A percentile compares a stretch with the other conserved stretches of the same genome.
Evolutionary conservation across 2,888 invertebrate species (phyloP).

Genomic region (Tinea semifulvella): DNA sequence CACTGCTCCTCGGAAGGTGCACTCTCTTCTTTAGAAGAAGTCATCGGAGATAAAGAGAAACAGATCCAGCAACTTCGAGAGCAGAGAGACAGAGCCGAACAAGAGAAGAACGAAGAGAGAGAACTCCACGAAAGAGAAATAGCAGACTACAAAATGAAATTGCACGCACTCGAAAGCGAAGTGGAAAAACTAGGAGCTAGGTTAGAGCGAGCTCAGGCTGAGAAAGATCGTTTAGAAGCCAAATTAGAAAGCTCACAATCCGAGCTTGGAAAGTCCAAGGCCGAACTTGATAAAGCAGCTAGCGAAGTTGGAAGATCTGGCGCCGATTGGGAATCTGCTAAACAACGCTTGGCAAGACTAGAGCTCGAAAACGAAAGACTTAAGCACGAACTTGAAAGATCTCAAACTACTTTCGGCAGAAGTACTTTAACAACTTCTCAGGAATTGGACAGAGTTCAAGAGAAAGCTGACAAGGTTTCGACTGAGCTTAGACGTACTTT

Average conservation of each 20-base stretch:
- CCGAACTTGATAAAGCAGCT: conserved; percentile 90
- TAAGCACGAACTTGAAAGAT: conserved; percentile 84
- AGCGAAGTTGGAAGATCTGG: conserved; percentile 89
- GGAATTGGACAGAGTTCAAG: conserved; percentile 83
- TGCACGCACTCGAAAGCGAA: conserved; percentile 90
- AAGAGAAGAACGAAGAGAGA: conserved; percentile 95
- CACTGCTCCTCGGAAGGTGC: conserved; percentile 94
- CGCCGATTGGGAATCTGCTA: conserved; percentile 88
- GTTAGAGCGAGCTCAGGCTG: conserved; percentile 87
- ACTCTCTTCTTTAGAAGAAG: conserved; percentile 91
- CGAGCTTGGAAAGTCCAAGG: conserved; percentile 93
- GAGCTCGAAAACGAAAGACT: conserved; percentile 92
- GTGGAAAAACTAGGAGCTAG: conserved; percentile 88
- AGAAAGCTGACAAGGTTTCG: conserved; percentile 83
- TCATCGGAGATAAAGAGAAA: conserved; percentile 95
- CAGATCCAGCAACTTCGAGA: conserved; percentile 95
- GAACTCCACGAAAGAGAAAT: conserved; percentile 92
- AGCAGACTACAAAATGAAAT: conserved; percentile 94
- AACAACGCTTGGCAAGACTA: conserved; percentile 82
- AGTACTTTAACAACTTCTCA: conserved; percentile 83
- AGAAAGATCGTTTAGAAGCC: conserved; percentile 90
- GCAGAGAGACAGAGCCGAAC: conserved; percentile 93
- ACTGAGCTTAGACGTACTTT: conserved; percentile 87
- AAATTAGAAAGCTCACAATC: conserved; percentile 93
- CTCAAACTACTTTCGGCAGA: conserved; percentile 84